Evolutionary conservation across 2,797 vertebrate genomes (phyloP).

Genomic region (Coregonus sp.): DNA sequence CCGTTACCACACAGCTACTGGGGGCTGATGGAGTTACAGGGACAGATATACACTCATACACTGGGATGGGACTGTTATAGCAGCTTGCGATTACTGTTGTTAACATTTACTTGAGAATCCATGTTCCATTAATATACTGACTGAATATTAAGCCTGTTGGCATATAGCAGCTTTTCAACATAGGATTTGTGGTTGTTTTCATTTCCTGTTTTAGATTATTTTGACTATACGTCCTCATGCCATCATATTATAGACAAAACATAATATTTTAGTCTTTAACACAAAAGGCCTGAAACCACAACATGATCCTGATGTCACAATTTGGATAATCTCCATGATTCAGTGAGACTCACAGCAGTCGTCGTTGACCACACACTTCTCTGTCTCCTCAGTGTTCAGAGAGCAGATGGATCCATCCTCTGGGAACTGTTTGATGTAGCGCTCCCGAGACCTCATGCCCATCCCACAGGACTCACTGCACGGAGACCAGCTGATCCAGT

Average conservation of each 20-base stretch:
- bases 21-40: slow-evolving; percentile 71
- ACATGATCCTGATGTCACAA: neutral
- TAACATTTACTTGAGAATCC: neutral
- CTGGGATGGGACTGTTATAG: neutral
- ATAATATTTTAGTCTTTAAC: neutral
- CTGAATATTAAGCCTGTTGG: too few relatives aligned
- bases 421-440: slow-evolving; percentile 94
- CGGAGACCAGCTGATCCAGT: slow-evolving; percentile 98
- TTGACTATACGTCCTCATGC: neutral
- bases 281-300: neutral
- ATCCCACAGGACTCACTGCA: slow-evolving; percentile 92
- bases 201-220: neutral
- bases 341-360: slow-evolving; percentile 83
- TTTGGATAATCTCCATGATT: neutral
- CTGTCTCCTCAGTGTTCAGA: slow-evolving; percentile 89
- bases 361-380: slow-evolving; percentile 92
- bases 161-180: too few relatives aligned
- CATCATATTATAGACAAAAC: too few relatives aligned
- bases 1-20: slow-evolving; percentile 91
- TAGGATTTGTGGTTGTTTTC: neutral
- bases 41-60: slow-evolving; percentile 6
- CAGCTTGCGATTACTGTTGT: neutral
- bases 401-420: slow-evolving; percentile 93
- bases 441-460: slow-evolving; percentile 90
- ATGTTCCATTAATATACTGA: too few relatives aligned